Evolutionary conservation across 2,797 vertebrate species (phyloP).

Genomic region (Melopsittacus undulatus): DNA sequence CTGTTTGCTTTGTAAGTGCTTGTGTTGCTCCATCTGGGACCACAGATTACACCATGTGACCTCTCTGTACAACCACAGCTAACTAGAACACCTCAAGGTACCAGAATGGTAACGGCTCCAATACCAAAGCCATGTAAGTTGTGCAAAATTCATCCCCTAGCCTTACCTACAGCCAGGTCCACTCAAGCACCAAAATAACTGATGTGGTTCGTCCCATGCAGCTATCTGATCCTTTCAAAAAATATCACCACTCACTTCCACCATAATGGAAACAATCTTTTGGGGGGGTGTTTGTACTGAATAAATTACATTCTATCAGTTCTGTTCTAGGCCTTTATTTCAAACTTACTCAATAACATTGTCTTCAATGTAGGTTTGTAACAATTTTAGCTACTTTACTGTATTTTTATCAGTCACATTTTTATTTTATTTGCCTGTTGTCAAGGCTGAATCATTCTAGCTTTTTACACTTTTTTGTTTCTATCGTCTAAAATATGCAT

Average conservation of each 20-base stretch:
- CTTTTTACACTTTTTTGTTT: background rate
- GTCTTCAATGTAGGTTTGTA: background rate
- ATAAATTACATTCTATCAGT: background rate
- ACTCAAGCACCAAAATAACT: background rate
- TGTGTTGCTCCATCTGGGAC: background rate
- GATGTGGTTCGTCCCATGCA: background rate
- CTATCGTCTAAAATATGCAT: background rate
- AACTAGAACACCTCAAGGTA: background rate
- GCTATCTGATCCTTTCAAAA: background rate
- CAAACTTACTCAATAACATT: background rate
- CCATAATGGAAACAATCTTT: background rate
- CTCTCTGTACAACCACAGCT: background rate
- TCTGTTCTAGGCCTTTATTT: background rate
- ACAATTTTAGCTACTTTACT: background rate
- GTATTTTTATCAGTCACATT: background rate
- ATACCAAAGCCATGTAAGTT: background rate
- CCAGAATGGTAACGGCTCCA: background rate
- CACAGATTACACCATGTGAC: background rate
- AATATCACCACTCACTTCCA: background rate
- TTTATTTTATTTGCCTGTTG: background rate
- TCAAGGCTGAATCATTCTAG: background rate
- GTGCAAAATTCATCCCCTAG: background rate
- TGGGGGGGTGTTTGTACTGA: background rate
- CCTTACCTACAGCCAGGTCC: background rate
- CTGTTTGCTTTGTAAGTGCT: background rate